Evolutionary conservation across 2,888 invertebrate species (phyloP).

Genomic region (Gerris lacustris): DNA sequence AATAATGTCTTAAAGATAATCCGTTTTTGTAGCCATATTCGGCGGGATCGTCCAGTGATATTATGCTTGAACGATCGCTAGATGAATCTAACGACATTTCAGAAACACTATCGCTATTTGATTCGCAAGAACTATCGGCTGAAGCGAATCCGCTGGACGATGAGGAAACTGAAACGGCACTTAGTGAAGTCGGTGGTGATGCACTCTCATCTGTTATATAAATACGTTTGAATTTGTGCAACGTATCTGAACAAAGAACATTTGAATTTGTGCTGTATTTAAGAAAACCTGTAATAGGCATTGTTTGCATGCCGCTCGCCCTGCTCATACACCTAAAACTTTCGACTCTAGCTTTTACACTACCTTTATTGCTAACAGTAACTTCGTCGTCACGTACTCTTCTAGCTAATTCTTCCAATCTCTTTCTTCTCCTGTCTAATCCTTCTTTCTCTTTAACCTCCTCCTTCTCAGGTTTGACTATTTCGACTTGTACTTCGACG

Average conservation of each 20-base stretch:
- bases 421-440: slow-evolving; percentile 27
- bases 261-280: not conserved
- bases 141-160: slow-evolving; percentile 21
- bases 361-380: not conserved
- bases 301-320: slow-evolving; percentile 38
- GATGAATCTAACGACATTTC: slow-evolving; percentile 43
- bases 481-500: not conserved
- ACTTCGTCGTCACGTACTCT: not conserved
- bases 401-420: slow-evolving; percentile 18
- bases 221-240: slow-evolving; percentile 38
- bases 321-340: slow-evolving; percentile 23
- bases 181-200: slow-evolving; percentile 28
- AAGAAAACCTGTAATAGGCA: slow-evolving; percentile 32
- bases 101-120: slow-evolving; percentile 40
- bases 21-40: slow-evolving; percentile 38
- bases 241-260: slow-evolving; percentile 15
- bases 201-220: slow-evolving; percentile 36
- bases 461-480: not conserved
- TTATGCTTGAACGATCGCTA: slow-evolving; percentile 42
- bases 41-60: slow-evolving; percentile 40
- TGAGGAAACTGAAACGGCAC: slow-evolving; percentile 17
- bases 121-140: slow-evolving; percentile 35
- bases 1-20: slow-evolving; percentile 30
- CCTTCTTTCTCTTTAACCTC: not conserved
- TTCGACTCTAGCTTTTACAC: not conserved